phyloP scores from a whole-genome alignment of 1,140 invertebrate species.

The Uloborus diversus region DNA sequence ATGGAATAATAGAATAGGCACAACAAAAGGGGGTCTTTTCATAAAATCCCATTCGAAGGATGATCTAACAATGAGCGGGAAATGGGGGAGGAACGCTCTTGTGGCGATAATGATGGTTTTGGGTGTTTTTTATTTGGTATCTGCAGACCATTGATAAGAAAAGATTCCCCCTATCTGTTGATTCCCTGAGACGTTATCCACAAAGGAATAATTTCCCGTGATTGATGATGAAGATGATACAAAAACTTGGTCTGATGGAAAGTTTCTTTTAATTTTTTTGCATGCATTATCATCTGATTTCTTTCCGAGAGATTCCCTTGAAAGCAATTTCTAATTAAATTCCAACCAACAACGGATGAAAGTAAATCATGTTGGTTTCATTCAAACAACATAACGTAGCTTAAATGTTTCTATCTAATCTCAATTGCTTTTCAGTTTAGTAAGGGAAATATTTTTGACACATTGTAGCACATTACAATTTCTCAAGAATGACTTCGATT shows the following conservation, averaged over 20 bases:
- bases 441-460: no score
- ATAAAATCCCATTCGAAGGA: constrained; percentile 6
- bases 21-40: constrained; percentile 42
- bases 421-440: no score
- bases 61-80: constrained; percentile 26
- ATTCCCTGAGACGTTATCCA: constrained; percentile 49
- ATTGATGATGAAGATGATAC: constrained; percentile 55
- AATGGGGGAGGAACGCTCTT: constrained; percentile 13
- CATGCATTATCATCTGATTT: no score
- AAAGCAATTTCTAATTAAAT: no score
- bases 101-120: constrained; percentile 52
- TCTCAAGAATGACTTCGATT: no score
- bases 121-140: constrained; percentile 3
- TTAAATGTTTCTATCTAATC: no score
- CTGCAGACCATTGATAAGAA: background rate
- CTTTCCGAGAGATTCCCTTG: no score
- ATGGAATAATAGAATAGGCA: constrained; percentile 48
- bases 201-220: constrained; percentile 43
- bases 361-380: no score
- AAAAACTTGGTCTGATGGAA: constrained; percentile 30
- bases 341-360: no score
- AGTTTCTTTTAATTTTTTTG: no score
- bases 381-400: no score
- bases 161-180: constrained; percentile 50
- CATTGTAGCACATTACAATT: no score